phyloP scores from a whole-genome alignment of 2,797 vertebrate genomes.

The Xerus rutilus region DNA sequence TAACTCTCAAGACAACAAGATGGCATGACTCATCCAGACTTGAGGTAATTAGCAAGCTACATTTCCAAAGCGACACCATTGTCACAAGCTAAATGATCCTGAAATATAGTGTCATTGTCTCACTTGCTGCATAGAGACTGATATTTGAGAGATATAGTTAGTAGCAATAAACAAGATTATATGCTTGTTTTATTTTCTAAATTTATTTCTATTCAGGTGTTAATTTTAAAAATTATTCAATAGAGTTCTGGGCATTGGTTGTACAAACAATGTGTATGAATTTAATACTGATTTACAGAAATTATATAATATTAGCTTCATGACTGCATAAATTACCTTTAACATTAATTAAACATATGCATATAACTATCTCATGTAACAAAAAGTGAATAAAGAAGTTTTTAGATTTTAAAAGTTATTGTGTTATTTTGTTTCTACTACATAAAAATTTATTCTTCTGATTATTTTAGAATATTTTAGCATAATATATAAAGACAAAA shows the following conservation, averaged over 20 bases:
- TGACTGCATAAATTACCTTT: not conserved
- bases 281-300: not conserved
- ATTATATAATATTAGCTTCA: not conserved
- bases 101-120: not conserved
- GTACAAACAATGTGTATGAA: not conserved
- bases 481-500: not conserved
- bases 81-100: not conserved
- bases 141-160: conserved; percentile 25
- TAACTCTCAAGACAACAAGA: conserved; percentile 43
- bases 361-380: not conserved
- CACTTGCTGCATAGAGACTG: not conserved
- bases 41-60: not conserved
- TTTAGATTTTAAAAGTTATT: not conserved
- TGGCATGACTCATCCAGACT: not conserved
- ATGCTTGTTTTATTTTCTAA: not conserved
- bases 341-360: not conserved
- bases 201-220: conserved; percentile 2
- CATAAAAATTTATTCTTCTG: not conserved
- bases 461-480: conserved; percentile 21
- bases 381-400: not conserved
- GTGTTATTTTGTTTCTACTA: not conserved
- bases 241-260: not conserved
- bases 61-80: not conserved
- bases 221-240: not conserved
- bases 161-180: not conserved